Conservation (phyloP, 2,797 vertebrate species). For the Periophthalmus magnuspinnatus region DNA sequence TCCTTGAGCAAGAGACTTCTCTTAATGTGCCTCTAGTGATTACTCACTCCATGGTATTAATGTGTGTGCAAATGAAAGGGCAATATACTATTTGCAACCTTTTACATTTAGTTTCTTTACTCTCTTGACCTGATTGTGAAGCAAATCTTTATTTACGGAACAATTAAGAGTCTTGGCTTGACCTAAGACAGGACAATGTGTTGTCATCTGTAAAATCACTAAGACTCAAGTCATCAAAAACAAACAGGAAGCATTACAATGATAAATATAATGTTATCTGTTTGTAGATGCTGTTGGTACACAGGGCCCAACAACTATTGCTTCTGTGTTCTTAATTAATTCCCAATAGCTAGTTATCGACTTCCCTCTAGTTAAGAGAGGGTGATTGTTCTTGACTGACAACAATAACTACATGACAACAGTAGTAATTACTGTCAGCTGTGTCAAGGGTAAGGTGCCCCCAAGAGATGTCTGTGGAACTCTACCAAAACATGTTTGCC, state of each 20-base stretch:
- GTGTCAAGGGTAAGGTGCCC: conserved; percentile 19
- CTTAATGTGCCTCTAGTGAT: too few relatives aligned
- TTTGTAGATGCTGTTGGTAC: conserved; percentile 16
- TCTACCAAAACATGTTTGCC: conserved; percentile 36
- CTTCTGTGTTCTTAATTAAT: not conserved
- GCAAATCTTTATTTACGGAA: too few relatives aligned
- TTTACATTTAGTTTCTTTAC: too few relatives aligned
- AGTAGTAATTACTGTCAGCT: conserved; percentile 23
- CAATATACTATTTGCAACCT: too few relatives aligned
- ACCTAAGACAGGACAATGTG: too few relatives aligned
- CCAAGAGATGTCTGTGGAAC: not conserved
- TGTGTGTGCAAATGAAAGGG: too few relatives aligned
- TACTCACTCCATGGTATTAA: too few relatives aligned
- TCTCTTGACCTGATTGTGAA: not conserved
- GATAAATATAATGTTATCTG: not conserved
- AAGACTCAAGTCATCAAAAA: too few relatives aligned
- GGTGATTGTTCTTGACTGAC: conserved; percentile 9
- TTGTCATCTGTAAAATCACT: too few relatives aligned
- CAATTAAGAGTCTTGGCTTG: too few relatives aligned
- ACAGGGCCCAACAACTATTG: not conserved
- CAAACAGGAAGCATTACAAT: not conserved
- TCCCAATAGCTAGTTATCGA: conserved; percentile 2
- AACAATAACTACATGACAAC: conserved; percentile 24
- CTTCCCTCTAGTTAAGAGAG: not conserved
- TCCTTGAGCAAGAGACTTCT: too few relatives aligned